phyloP scores from a whole-genome alignment of 2,113 vertebrate species.

The Antennarius striatus region DNA sequence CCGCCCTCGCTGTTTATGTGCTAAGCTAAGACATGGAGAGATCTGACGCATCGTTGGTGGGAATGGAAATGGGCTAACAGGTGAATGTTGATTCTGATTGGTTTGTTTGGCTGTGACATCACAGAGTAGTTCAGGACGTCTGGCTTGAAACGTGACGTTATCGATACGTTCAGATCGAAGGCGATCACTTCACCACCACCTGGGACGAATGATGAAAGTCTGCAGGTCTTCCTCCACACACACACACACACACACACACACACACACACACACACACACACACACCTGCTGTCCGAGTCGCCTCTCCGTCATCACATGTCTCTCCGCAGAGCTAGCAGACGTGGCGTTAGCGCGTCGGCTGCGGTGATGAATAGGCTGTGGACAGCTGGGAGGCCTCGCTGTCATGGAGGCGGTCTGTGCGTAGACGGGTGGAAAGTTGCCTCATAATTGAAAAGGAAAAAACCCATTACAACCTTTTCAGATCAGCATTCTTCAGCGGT shows the following conservation, averaged over 20 bases:
- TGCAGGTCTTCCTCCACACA: too few species aligned
- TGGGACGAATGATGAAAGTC: conserved; percentile 39
- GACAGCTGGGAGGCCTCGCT: conserved; percentile 63
- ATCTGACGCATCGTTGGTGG: too few species aligned
- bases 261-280: conserved; percentile 32
- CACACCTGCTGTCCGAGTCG: conserved; percentile 32
- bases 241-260: conserved; percentile 13
- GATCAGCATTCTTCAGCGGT: conserved; percentile 42
- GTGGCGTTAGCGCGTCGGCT: conserved; percentile 53
- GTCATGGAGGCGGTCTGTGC: conserved; percentile 46
- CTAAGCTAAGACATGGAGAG: too few species aligned
- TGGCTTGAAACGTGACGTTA: too few species aligned
- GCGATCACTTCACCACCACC: conserved; percentile 3
- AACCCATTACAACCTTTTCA: conserved; percentile 35
- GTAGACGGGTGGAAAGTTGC: conserved; percentile 45
- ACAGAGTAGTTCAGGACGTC: not conserved
- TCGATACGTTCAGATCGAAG: not conserved
- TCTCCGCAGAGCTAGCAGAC: conserved; percentile 46
- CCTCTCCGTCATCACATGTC: conserved; percentile 57
- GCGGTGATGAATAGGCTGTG: conserved; percentile 69
- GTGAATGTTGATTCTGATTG: too few species aligned
- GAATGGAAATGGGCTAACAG: too few species aligned
- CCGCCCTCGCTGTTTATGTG: too few species aligned
- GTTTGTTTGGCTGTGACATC: not conserved
- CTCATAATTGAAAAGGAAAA: conserved; percentile 29